Base-by-base conservation (phyloP, 2,888 invertebrate genomes). In the Griposia aprilina region DNA sequence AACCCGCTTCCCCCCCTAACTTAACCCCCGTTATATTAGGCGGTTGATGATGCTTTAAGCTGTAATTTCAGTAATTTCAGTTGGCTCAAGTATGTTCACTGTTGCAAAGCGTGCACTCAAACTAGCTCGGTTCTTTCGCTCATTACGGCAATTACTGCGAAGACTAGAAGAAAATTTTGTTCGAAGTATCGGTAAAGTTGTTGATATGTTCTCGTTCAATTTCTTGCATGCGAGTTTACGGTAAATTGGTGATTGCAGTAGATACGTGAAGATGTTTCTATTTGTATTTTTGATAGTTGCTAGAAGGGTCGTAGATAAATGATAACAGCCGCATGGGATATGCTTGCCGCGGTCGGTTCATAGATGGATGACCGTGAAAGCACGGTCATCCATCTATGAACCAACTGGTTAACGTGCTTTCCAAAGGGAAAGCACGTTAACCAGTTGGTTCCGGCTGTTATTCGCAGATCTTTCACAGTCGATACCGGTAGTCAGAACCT, bases 61-160 rank as follows among this genome's bases (percentile, higher is more conserved):
- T 89, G 87, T 93, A 94, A 94, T 94, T 93, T 90, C 85, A 91
- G 92, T 92, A 93, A 94, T 93, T 94, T 93, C 80, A 87, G 91
- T 91, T 90, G 87, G 81, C 89, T 89, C 86, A 88, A 90, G 88
- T 90, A 89, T 75, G 88, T 78, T 88, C 85, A 62, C 62, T 81
- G 86, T 85, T 79, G 81, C 86, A 81, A 83, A 89, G 90, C 89
- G 88, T 89, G 85, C 75, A 76, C 74, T 72, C 76, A 78, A 89
- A 90, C 88, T 88, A 83, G 50, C 70, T 81, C 48, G 66, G 45
- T 75, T 91, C 88, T 89, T 90, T 90, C 88, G 89, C 89, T 90
- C 85, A 87, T 87, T 88, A 89, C 62, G 72, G 48, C 69, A 81
- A 79, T 82, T 75, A 62, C 71, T 74, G 11, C 36, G 13, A 76